phyloP scores from a whole-genome alignment of 2,888 invertebrate genomes.

The Eupithecia dodoneata region DNA sequence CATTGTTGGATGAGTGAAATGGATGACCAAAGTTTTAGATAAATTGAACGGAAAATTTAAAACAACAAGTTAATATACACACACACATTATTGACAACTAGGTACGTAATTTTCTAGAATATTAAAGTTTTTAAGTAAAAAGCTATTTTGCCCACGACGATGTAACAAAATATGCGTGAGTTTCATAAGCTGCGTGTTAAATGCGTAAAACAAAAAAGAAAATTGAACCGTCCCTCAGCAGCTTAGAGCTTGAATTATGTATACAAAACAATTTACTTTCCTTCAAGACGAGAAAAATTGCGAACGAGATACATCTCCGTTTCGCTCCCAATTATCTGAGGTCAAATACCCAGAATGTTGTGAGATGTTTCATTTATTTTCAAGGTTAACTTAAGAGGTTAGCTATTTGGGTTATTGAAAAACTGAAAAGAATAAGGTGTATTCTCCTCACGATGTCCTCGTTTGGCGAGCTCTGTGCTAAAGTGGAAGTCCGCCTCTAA shows the following conservation, averaged over 20 bases:
- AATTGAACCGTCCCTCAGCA: constrained; percentile 32
- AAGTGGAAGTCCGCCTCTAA: neutral
- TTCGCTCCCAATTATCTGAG: constrained; percentile 34
- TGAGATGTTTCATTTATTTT: neutral
- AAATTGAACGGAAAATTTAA: neutral
- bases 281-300: constrained; percentile 45
- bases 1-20: constrained; percentile 17
- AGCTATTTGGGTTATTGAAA: neutral
- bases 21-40: constrained; percentile 10
- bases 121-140: neutral
- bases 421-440: neutral
- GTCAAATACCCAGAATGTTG: constrained; percentile 19
- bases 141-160: neutral
- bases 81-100: neutral
- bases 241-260: constrained; percentile 44
- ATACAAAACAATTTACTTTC: constrained; percentile 48
- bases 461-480: neutral
- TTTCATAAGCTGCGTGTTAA: constrained; percentile 3
- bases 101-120: neutral
- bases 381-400: neutral
- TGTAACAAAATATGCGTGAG: neutral
- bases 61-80: neutral
- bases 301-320: constrained; percentile 39
- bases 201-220: constrained; percentile 17
- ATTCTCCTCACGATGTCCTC: neutral